Base-by-base conservation (phyloP, 2,888 invertebrate species). In the Aphidius colemani region DNA sequence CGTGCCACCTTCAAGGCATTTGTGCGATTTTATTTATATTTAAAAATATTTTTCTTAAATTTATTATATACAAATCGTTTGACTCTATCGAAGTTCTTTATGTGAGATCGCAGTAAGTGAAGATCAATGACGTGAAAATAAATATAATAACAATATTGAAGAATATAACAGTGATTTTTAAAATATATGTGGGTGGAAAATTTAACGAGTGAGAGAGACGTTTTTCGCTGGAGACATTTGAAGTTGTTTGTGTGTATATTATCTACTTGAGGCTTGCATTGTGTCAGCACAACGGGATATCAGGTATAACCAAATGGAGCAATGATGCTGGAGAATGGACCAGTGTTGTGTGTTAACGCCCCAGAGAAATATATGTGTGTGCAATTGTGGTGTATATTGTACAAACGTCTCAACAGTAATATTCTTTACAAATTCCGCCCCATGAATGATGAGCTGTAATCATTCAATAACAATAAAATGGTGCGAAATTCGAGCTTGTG, bases 251-350 rank as follows among this genome's bases (percentile, higher is more conserved):
- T 69, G 3, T 30, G 30, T 30, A 30, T 30, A 30, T 30, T 30
- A 30, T 30, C 5, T 4, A 30, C 30, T 30, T 5, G 5, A 30
- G 30, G 30, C 30, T 30, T 30, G 69, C 66, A 72, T 72, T 71
- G 72, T 73, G 69, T 66, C 65, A 61, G 67, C 66, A 39, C 67
- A 64, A 64, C 71, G 51, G 70, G 70, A 68, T 66, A 66, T 69
- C 68, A 62, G 64, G 69, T 68, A 63, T 61, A 64, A 65, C 57
- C 57, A 30, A 39, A 30, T 57, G 5, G 30, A 30, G 30, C 30
- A 30, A 30, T 30, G 30, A 30, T 30, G 5, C 30, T 30, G 30
- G 30, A 30, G 30, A 30, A 30, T 30, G 30, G 30, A 0, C 30
- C 30, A 30, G 30, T 30, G 30, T 30, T 30, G 30, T 30, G 30